phyloP scores from a whole-genome alignment of 2,113 vertebrate species.

The human region DNA sequence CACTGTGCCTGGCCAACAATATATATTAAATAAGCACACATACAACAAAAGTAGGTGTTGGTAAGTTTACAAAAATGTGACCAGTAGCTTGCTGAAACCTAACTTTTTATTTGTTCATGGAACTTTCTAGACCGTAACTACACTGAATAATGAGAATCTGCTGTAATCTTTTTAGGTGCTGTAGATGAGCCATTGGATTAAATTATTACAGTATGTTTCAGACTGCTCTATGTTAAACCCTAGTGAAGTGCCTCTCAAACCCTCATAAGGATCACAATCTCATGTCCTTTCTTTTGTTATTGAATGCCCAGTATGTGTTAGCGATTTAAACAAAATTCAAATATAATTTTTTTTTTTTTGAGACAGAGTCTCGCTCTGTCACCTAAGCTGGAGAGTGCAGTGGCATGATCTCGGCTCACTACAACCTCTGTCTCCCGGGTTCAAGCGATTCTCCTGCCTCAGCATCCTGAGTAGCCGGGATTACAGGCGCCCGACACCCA shows the following conservation, averaged over 20 bases:
- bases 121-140: neutral
- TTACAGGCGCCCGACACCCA: too few relatives aligned
- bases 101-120: neutral
- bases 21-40: neutral
- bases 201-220: neutral
- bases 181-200: neutral
- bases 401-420: too few relatives aligned
- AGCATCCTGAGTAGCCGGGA: too few relatives aligned
- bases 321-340: neutral
- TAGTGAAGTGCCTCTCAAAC: neutral
- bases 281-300: conserved; percentile 11
- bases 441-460: too few relatives aligned
- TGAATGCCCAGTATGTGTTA: neutral
- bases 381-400: too few relatives aligned
- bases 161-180: neutral
- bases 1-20: neutral
- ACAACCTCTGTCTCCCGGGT: too few relatives aligned
- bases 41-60: neutral
- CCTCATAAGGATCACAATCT: neutral
- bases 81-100: neutral
- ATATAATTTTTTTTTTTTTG: neutral
- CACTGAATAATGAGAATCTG: neutral
- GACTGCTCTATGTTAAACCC: neutral
- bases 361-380: too few relatives aligned
- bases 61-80: neutral